phyloP scores from a whole-genome alignment of 23 tunicate species.

The Trididemnum clinides region DNA sequence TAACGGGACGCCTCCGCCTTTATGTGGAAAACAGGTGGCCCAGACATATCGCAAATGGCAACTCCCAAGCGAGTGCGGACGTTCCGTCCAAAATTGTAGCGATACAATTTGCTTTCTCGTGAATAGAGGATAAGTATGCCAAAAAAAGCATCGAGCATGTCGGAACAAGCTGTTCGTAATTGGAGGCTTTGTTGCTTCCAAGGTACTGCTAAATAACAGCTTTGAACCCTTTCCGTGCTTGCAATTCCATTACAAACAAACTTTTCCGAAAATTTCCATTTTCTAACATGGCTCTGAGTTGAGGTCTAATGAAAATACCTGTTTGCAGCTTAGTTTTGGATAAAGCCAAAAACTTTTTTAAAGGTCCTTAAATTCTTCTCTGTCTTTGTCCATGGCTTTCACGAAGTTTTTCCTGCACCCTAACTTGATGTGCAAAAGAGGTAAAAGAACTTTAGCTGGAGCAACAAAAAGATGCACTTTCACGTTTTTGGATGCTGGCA shows the following conservation, averaged over 20 bases:
- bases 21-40: no score
- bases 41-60: no score
- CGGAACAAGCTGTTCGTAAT: slow-evolving; percentile 11
- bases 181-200: slow-evolving; percentile 17
- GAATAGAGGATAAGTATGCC: no score
- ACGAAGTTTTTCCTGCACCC: slow-evolving; percentile 38
- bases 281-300: slow-evolving; percentile 2
- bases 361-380: slow-evolving; percentile 19
- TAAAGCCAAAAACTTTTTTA: background rate
- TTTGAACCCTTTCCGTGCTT: no score
- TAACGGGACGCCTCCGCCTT: no score
- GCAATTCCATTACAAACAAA: slow-evolving; percentile 28
- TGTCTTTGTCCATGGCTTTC: slow-evolving; percentile 13
- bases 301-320: slow-evolving; percentile 27
- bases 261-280: slow-evolving; percentile 9
- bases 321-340: background rate
- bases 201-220: background rate
- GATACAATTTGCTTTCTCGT: no score
- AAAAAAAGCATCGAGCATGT: slow-evolving; percentile 45
- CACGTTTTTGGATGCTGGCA: slow-evolving; percentile 10
- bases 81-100: no score
- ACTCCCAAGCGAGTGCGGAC: no score
- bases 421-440: slow-evolving; percentile 12
- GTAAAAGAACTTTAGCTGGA: slow-evolving; percentile 9
- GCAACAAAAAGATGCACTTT: slow-evolving; percentile 1